Base-by-base conservation (phyloP, 2,888 invertebrate genomes). In the Apomyelois bistriatella region DNA sequence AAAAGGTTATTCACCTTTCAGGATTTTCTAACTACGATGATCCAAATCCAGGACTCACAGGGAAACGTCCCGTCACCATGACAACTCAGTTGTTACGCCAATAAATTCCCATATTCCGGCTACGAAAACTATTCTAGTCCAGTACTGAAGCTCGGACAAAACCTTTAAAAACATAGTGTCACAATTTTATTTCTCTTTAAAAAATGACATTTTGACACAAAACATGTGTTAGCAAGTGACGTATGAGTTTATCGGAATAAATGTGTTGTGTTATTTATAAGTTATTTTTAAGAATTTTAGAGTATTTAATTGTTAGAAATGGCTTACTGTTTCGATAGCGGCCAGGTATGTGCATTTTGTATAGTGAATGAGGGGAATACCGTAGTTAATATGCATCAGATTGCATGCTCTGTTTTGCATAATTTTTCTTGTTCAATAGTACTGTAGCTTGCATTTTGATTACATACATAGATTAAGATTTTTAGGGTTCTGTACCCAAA, bases 261-360 rank as follows among this genome's bases (percentile, higher is more conserved):
- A 22, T 76, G 79, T 79, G 74, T 70, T 50, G 42, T 55, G 50
- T 30, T 62, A 64, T 61, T 63, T 69, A 68, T 66, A 64, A 54
- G 61, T 59, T 59, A 58, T 58, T 48, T 56, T 54, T 57, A 58
- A 40, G 53, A 60, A 59, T 53, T 57, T 59, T 57, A 57, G 46
- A 57, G 56, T 65, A 62, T 63, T 47, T 59, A 16, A 15, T 41
- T 47, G 35, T 54, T 54, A 55, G 65, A 54, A 42, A 90, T 90
- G 89, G 75, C 89, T 50, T 89, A 69, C 61, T 83, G 86, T 67
- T 90, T 90, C 70, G 84, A 88, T 56, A 89, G 89, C 57, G 89
- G 83, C 36, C 89, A 90, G 66, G 89, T 90, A 65, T 79, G 82
- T 78, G 9, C 41, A n/a, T 32, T 16, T 9, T 12, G 15, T 40